Evolutionary conservation across 2,113 vertebrate species (phyloP), one percentile per base, ranked within the genome.

Genomic region (Ardeotis arabs): DNA sequence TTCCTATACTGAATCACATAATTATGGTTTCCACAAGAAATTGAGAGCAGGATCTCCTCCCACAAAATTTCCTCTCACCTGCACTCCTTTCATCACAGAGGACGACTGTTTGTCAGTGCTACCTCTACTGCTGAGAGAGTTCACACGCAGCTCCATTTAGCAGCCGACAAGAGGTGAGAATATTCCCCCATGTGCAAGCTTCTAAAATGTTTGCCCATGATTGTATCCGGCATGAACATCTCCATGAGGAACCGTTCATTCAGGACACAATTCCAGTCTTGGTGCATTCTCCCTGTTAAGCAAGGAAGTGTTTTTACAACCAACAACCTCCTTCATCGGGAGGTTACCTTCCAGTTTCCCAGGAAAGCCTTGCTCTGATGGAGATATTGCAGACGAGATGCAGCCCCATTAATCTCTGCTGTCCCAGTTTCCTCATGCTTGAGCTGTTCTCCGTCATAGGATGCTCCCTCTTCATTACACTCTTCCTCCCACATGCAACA

Each of bases 1-100:
- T 87, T 80, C 89, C 77, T 50, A 52, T 16, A 6, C 41, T 77
- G 91, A 95, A 92, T 95, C 92, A 92, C 77, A 76, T 89, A 95
- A 93, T 96, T 96, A 93, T 0, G 35, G 88, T 92, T 96, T 96
- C 88, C 86, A 86, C 70, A 39, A 94, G 88, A 90, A 96, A 93
- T 90, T 92, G 90, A 74, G 28, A 92, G 84, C 77, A 80, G 90
- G 68, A 89, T 91, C 79, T 94, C 93, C 93, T 96, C 95, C 92
- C 84, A 96, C 95, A 63, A 81, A 82, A 95, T 94, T 91, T 83
- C 67, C 81, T 96, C 84, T 94, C 88, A 89, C 93, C 96, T 96
- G 94, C 37, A 2, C 75, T 94, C 86, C 77, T 96, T 96, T 97
- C 81, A 93, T 91, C 93, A 76, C 90, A 0, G 4, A 73, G 89